Conservation (phyloP, 92 coral and sea anemone species). For the Chrysogorgia sp. region DNA sequence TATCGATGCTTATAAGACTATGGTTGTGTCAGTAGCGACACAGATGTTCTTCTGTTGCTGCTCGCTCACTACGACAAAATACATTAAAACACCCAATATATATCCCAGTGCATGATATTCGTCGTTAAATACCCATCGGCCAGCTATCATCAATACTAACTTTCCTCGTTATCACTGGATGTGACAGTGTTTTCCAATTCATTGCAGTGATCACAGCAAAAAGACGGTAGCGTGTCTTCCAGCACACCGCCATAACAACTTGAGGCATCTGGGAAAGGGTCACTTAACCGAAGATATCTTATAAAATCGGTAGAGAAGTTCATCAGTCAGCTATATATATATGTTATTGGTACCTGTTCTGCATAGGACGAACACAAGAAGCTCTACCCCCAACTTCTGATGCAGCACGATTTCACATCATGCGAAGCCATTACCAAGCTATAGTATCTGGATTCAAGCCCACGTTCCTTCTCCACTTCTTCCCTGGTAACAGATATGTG, state of each 20-base stretch:
- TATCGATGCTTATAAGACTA: conserved; percentile 19
- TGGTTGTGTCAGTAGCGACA: conserved; percentile 32
- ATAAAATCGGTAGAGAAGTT: too few species aligned
- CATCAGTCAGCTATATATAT: too few species aligned
- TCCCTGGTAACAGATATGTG: conserved; percentile 7
- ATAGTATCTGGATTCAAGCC: conserved; percentile 47
- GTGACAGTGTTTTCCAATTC: conserved; percentile 36
- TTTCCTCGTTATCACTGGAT: conserved; percentile 49
- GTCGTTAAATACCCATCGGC: conserved; percentile 42
- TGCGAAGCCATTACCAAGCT: conserved; percentile 56
- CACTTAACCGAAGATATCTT: conserved; percentile 25
- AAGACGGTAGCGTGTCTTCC: conserved; percentile 42
- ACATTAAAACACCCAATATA: conserved; percentile 23
- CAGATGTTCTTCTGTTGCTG: conserved; percentile 38
- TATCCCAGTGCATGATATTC: conserved; percentile 43
- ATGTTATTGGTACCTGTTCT: too few species aligned
- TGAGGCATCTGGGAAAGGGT: conserved; percentile 45
- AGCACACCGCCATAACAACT: conserved; percentile 26
- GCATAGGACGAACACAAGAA: conserved; percentile 40
- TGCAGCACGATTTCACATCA: conserved; percentile 53
- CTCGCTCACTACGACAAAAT: conserved; percentile 32
- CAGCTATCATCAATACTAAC: conserved; percentile 26
- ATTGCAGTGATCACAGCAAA: conserved; percentile 47
- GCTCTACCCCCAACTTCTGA: conserved; percentile 58
- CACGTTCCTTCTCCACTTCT: conserved; percentile 49